Evolutionary conservation across 2,797 vertebrate genomes (phyloP).

Genomic region (Anniella stebbinsi): DNA sequence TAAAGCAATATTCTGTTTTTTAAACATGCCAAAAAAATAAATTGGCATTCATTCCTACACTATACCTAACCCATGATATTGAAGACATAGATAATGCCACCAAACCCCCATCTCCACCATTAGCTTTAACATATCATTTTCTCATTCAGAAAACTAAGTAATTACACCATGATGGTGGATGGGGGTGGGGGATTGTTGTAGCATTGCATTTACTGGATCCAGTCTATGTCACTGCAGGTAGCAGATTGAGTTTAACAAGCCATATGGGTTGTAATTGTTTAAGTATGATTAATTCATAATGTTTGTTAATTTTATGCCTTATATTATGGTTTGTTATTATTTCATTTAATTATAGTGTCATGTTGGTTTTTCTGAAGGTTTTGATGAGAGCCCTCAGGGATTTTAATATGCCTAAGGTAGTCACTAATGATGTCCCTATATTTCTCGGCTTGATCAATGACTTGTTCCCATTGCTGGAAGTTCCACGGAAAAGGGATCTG

Average conservation of each 20-base stretch:
- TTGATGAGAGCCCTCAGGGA: slow-evolving; percentile 87
- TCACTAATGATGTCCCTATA: slow-evolving; percentile 84
- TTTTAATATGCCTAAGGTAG: slow-evolving; percentile 89
- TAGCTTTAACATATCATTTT: slow-evolving; percentile 73
- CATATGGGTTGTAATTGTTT: slow-evolving; percentile 98
- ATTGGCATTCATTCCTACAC: slow-evolving; percentile 45
- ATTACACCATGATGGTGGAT: slow-evolving; percentile 68
- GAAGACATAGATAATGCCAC: slow-evolving; percentile 50
- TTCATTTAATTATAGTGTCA: slow-evolving; percentile 81
- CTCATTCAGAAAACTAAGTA: slow-evolving; percentile 78
- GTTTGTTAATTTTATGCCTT: slow-evolving; percentile 97
- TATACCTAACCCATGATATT: slow-evolving; percentile 60
- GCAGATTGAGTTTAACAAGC: slow-evolving; percentile 99
- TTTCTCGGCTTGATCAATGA: slow-evolving; percentile 87
- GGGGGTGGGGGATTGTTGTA: slow-evolving; percentile 56
- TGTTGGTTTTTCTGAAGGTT: slow-evolving; percentile 79
- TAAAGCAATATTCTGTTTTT: background rate
- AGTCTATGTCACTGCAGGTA: slow-evolving; percentile 81
- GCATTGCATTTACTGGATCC: slow-evolving; percentile 47
- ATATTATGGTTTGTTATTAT: slow-evolving; percentile 95
- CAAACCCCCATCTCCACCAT: slow-evolving; percentile 30
- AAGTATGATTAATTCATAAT: slow-evolving; percentile 94
- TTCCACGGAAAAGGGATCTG: slow-evolving; percentile 81
- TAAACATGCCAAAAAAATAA: slow-evolving; percentile 29
- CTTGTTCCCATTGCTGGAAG: slow-evolving; percentile 85